Percentiles rank a stretch among this genome's conserved stretches.
Evolutionary conservation across 2,113 vertebrate species (phyloP).

Genomic region (Nipponia nippon): DNA sequence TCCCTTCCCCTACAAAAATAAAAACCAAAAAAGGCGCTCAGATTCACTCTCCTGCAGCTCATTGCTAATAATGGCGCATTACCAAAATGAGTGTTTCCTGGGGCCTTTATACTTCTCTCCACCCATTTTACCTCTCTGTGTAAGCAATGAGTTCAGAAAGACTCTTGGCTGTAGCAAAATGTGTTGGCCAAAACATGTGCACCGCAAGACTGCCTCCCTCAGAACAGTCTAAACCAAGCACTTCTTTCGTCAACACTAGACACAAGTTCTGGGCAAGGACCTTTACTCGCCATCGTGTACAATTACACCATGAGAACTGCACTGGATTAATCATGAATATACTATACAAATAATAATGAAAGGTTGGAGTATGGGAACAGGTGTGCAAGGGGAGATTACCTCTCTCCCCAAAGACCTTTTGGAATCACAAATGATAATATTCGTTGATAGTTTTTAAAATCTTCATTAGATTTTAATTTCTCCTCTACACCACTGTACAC

Average conservation of each 20-base stretch:
- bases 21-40: accelerated
- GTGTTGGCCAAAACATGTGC: accelerated
- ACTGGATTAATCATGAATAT: background rate
- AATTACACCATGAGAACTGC: background rate
- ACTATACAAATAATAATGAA: background rate
- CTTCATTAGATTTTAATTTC: background rate
- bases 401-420: background rate
- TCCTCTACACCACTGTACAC: background rate
- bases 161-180: background rate
- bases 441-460: background rate
- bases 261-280: background rate
- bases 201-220: background rate
- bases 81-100: background rate
- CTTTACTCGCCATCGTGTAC: background rate
- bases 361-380: accelerated
- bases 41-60: background rate
- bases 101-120: background rate
- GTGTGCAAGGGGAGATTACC: background rate
- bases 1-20: background rate
- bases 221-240: background rate
- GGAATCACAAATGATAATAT: background rate
- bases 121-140: background rate
- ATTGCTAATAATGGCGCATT: background rate
- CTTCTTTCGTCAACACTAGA: background rate
- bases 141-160: background rate